A percentile compares a stretch with the other conserved stretches of the same genome.
Evolutionary conservation across 2,888 invertebrate genomes (phyloP).

Genomic region (Meta bourneti): DNA sequence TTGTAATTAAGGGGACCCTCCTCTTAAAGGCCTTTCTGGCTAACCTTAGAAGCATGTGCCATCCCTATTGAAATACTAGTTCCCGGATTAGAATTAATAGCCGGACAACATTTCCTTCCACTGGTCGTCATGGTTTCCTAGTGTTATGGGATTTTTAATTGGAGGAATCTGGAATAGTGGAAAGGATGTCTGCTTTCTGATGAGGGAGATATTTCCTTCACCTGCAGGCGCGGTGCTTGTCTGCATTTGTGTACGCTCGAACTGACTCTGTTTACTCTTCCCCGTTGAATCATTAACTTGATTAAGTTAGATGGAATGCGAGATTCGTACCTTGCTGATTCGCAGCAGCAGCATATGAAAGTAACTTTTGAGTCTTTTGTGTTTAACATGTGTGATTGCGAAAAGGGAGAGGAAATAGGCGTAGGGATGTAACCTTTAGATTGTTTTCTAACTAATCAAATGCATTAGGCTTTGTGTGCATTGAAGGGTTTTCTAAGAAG

Average conservation of each 20-base stretch:
- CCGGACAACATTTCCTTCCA: slow-evolving; percentile 17
- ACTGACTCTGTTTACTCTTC: neutral
- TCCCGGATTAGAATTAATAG: slow-evolving; percentile 35
- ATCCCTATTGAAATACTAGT: slow-evolving; percentile 36
- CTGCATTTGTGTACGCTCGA: neutral
- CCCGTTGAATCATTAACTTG: neutral
- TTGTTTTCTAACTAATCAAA: no score
- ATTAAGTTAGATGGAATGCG: slow-evolving; percentile 9
- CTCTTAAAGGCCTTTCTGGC: neutral
- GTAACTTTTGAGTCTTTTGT: neutral
- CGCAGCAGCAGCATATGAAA: neutral
- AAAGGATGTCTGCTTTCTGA: slow-evolving; percentile 20
- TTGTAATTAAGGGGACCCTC: neutral
- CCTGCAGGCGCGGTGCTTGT: slow-evolving; percentile 2
- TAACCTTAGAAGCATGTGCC: slow-evolving; percentile 12
- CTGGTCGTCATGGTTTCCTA: slow-evolving; percentile 33
- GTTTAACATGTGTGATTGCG: neutral
- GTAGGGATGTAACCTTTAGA: no score
- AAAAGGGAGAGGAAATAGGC: neutral
- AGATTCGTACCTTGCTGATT: neutral
- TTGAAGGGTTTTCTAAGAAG: no score
- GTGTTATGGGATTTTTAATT: slow-evolving; percentile 47
- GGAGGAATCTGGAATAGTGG: slow-evolving; percentile 11
- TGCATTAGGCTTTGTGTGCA: no score
- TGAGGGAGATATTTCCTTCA: slow-evolving; percentile 7